Conservation (phyloP, 2,888 invertebrate genomes). For the Acronicta alni region DNA sequence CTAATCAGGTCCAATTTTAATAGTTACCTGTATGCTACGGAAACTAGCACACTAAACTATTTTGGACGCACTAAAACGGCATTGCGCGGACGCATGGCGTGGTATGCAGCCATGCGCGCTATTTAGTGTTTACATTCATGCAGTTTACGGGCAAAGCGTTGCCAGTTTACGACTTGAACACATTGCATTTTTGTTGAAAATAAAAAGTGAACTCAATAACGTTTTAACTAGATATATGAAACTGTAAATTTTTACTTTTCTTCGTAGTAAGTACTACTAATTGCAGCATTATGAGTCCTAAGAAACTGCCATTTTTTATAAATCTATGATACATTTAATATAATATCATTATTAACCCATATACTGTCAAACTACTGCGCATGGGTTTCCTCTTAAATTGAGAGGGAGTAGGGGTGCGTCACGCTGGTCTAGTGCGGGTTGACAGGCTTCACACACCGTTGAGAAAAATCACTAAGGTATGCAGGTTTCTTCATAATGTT, state of each 20-base stretch:
- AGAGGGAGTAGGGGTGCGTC: too few species aligned
- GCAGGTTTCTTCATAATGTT: too few species aligned
- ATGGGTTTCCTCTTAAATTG: too few species aligned
- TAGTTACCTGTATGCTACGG: slow-evolving; percentile 43
- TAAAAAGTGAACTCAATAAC: slow-evolving; percentile 5
- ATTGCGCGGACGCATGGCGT: slow-evolving; percentile 46
- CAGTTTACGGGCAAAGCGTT: slow-evolving; percentile 56
- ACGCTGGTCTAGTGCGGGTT: too few species aligned
- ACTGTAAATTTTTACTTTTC: not conserved
- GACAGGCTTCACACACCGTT: too few species aligned
- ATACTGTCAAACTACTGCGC: too few species aligned
- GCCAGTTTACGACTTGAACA: slow-evolving; percentile 51
- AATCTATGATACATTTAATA: too few species aligned
- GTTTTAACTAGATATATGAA: slow-evolving; percentile 9
- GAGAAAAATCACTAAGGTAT: too few species aligned
- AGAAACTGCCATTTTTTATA: too few species aligned
- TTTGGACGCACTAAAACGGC: slow-evolving; percentile 55
- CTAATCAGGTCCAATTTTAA: slow-evolving; percentile 7
- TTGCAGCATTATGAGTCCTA: not conserved
- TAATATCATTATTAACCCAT: too few species aligned
- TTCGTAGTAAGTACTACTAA: not conserved
- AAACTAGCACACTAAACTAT: slow-evolving; percentile 57
- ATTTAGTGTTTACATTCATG: slow-evolving; percentile 60
- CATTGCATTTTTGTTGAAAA: slow-evolving; percentile 33
- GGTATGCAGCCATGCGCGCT: slow-evolving; percentile 44